Evolutionary conservation across 2,888 invertebrate species (phyloP).

Genomic region (Caenorhabditis doughertyi): DNA sequence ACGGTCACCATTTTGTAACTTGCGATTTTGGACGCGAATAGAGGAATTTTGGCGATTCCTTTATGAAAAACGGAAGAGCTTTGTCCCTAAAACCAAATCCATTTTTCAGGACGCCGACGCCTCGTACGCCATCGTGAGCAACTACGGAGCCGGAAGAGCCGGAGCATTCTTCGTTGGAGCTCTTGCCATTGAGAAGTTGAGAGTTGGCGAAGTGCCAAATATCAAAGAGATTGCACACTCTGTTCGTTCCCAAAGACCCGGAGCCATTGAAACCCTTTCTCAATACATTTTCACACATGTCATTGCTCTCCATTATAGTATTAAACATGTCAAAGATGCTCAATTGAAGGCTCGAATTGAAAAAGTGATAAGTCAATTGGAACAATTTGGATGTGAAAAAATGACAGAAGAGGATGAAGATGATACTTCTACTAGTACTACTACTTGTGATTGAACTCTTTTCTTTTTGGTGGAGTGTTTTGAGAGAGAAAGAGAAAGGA

Average conservation of each 20-base stretch:
- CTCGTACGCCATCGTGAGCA: slow-evolving; percentile 33
- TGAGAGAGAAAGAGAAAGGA: too few relatives aligned
- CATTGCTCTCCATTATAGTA: slow-evolving; percentile 18
- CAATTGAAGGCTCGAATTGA: slow-evolving; percentile 27
- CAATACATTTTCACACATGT: slow-evolving; percentile 36
- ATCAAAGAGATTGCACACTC: slow-evolving; percentile 4
- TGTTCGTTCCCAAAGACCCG: slow-evolving; percentile 29
- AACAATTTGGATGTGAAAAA: slow-evolving; percentile 33
- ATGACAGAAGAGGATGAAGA: slow-evolving; percentile 40
- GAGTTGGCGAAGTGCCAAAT: slow-evolving; percentile 32
- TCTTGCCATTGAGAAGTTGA: slow-evolving; percentile 32
- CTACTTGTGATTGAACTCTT: slow-evolving; percentile 1
- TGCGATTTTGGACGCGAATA: too few relatives aligned
- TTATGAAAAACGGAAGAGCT: too few relatives aligned
- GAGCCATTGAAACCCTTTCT: slow-evolving; percentile 35
- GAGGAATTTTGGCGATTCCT: too few relatives aligned
- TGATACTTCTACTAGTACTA: neutral
- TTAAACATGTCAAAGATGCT: slow-evolving; percentile 26
- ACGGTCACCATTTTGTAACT: too few relatives aligned
- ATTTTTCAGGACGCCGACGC: slow-evolving; percentile 43
- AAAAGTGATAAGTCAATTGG: slow-evolving; percentile 22
- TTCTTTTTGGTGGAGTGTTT: too few relatives aligned
- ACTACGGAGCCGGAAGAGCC: slow-evolving; percentile 46
- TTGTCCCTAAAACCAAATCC: too few relatives aligned
- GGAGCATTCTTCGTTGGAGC: slow-evolving; percentile 41